phyloP scores from a whole-genome alignment of 2,888 invertebrate genomes.

The Ochropleura plecta region DNA sequence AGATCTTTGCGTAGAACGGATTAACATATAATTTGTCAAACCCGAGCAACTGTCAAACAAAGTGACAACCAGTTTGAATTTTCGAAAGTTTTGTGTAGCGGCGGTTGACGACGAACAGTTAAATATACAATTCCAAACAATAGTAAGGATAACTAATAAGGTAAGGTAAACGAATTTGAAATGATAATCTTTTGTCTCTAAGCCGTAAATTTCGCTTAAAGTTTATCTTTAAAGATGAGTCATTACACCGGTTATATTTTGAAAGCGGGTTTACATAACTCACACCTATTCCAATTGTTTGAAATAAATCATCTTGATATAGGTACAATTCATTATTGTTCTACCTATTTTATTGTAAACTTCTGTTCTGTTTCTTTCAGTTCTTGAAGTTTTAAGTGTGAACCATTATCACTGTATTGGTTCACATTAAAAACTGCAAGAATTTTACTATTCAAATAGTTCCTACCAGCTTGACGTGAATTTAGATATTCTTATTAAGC shows the following conservation, averaged over 20 bases:
- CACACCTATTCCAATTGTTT: background rate
- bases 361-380: background rate
- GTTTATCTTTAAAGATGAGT: constrained; percentile 29
- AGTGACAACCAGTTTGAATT: constrained; percentile 41
- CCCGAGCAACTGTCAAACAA: background rate
- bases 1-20: no score
- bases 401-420: no score
- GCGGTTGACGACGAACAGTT: constrained; percentile 22
- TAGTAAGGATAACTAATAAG: background rate
- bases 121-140: background rate
- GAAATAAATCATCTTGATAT: no score
- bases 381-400: background rate
- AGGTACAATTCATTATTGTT: background rate
- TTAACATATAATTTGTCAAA: no score
- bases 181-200: background rate
- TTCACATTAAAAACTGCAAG: no score
- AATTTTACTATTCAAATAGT: no score
- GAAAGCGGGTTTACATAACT: constrained; percentile 28
- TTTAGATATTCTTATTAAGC: no score
- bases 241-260: constrained; percentile 50
- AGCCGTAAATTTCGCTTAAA: background rate
- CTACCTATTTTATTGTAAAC: no score
- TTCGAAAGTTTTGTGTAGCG: constrained; percentile 34
- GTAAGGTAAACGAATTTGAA: constrained; percentile 30
- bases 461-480: no score